Percentiles rank a stretch among this genome's conserved stretches.
These are phyloP conservation scores for Poecilia gillii DNA, from an alignment of 2,797 vertebrate species.

Conservation along the genomic window DNA sequence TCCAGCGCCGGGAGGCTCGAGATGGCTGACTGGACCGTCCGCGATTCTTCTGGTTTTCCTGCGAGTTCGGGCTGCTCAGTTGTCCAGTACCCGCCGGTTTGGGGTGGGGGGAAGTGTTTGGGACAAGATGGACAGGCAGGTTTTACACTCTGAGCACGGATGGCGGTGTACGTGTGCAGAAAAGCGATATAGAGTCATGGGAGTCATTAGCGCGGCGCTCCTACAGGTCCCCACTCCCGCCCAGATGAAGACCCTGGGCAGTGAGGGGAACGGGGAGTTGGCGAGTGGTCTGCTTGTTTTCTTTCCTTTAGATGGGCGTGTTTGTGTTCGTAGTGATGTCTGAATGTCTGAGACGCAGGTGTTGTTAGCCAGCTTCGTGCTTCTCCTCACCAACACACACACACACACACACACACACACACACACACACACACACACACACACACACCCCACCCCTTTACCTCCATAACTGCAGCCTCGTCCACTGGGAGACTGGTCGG, in stretches of 20 bases:
- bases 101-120: neutral
- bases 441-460: slow-evolving; percentile 44
- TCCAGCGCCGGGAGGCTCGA: slow-evolving; percentile 62
- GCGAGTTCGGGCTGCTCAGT: slow-evolving; percentile 51
- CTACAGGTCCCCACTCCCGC: slow-evolving; percentile 33
- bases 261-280: neutral
- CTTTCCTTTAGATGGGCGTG: slow-evolving; percentile 42
- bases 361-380: slow-evolving; percentile 66
- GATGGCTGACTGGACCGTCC: slow-evolving; percentile 58
- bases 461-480: slow-evolving; percentile 77
- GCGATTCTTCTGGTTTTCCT: slow-evolving; percentile 58
- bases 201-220: slow-evolving; percentile 64
- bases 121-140: slow-evolving; percentile 46
- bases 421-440: slow-evolving; percentile 21
- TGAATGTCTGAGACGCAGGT: slow-evolving; percentile 76
- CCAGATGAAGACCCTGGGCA: slow-evolving; percentile 42
- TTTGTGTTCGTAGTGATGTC: slow-evolving; percentile 58
- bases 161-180: slow-evolving; percentile 52
- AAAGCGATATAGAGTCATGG: slow-evolving; percentile 68
- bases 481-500: slow-evolving; percentile 81
- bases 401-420: slow-evolving; percentile 9
- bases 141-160: slow-evolving; percentile 44
- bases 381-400: slow-evolving; percentile 40
- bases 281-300: slow-evolving; percentile 21
- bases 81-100: slow-evolving; percentile 47